A percentile compares a stretch with the other conserved stretches of the same genome.
Conservation (phyloP, 2,113 vertebrate species). For the Callaeas wilsoni region DNA sequence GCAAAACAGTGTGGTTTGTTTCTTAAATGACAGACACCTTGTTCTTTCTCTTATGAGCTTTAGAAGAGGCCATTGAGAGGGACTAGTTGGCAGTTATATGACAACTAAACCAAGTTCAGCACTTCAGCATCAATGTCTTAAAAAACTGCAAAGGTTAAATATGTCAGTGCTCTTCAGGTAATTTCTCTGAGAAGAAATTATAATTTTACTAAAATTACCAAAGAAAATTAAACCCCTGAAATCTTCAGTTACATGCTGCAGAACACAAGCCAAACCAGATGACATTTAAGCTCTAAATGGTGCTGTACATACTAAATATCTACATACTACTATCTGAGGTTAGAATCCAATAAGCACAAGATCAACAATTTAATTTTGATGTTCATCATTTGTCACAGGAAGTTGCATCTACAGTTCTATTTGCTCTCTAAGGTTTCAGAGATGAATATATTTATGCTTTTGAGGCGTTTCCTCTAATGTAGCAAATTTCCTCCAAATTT, state of each 20-base stretch:
- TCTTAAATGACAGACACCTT: not conserved
- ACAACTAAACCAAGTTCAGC: not conserved
- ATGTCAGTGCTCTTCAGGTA: not conserved
- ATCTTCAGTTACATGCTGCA: not conserved
- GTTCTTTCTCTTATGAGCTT: not conserved
- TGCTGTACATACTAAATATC: not conserved
- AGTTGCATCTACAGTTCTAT: not conserved
- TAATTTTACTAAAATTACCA: not conserved
- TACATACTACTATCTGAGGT: not conserved
- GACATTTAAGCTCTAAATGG: not conserved
- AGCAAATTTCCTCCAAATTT: not conserved
- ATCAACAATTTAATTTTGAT: not conserved
- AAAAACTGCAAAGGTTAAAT: not conserved
- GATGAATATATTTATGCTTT: not conserved
- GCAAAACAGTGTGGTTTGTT: not conserved
- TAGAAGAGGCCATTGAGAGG: not conserved
- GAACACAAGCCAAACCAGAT: not conserved
- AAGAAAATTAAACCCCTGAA: not conserved
- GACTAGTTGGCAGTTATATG: not conserved
- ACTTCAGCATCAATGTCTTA: not conserved
- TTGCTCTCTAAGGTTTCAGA: not conserved
- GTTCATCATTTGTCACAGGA: not conserved
- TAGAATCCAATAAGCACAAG: not conserved
- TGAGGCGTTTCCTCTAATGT: not conserved
- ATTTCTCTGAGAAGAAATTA: not conserved